phyloP scores from a whole-genome alignment of 2,797 vertebrate species.

The Sarcoramphus papa region DNA sequence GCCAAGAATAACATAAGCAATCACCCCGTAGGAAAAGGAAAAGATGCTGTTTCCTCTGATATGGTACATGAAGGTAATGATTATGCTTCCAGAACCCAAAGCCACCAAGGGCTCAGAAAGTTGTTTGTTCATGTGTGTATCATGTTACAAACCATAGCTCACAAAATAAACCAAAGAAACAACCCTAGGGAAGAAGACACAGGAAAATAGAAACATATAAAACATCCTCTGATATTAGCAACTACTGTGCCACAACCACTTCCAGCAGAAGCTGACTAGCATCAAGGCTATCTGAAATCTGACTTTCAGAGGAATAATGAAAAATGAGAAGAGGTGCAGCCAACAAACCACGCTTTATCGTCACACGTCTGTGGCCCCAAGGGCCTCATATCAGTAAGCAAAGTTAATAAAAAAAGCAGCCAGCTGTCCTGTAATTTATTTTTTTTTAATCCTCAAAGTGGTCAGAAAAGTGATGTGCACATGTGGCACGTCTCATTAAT shows the following conservation, averaged over 20 bases:
- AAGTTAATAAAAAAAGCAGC: slow-evolving; percentile 23
- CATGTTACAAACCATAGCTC: background rate
- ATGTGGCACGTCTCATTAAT: slow-evolving; percentile 41
- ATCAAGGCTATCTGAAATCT: background rate
- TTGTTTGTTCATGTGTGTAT: background rate
- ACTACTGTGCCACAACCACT: background rate
- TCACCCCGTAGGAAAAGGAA: background rate
- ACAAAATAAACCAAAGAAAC: background rate
- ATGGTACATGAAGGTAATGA: background rate
- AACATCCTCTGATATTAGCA: background rate
- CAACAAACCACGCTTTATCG: background rate
- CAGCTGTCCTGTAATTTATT: slow-evolving; percentile 15
- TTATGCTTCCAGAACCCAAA: background rate
- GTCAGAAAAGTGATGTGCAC: slow-evolving; percentile 32
- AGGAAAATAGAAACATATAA: background rate
- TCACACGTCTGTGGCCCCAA: background rate
- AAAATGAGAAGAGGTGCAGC: background rate
- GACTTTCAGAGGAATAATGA: background rate
- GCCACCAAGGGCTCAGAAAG: background rate
- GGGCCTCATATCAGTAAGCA: slow-evolving; percentile 2
- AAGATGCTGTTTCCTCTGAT: background rate
- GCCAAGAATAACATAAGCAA: background rate
- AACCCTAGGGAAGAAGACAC: background rate
- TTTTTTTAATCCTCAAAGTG: slow-evolving; percentile 40
- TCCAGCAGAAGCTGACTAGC: background rate